Conservation (phyloP, 2,888 invertebrate species). For the Spodoptera picta region DNA sequence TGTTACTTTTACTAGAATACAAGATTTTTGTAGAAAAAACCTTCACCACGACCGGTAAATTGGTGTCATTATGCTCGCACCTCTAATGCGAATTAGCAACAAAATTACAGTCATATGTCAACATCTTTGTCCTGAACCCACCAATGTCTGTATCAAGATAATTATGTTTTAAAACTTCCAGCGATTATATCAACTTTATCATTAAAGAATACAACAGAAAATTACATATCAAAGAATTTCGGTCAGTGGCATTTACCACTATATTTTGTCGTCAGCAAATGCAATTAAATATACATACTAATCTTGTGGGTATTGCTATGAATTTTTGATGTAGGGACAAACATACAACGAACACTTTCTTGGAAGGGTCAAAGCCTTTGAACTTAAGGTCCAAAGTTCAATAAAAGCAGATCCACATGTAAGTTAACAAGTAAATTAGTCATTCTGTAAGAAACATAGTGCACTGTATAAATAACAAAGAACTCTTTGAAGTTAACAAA, state of each 20-base stretch:
- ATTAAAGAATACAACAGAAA: neutral
- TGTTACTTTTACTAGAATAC: no score
- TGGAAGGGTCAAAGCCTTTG: constrained; percentile 6
- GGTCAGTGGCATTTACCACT: constrained; percentile 23
- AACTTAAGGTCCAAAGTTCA: constrained; percentile 14
- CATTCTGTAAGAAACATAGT: neutral
- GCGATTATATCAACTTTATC: constrained; percentile 1
- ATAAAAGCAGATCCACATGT: neutral
- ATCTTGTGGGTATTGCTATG: constrained; percentile 27
- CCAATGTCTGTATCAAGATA: constrained; percentile 4
- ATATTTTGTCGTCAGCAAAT: constrained; percentile 36
- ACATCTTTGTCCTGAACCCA: constrained; percentile 48
- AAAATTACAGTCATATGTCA: constrained; percentile 21
- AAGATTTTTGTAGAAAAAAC: no score
- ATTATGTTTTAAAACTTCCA: no score
- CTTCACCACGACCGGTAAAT: no score
- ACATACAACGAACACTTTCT: constrained; percentile 8
- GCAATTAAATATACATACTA: constrained; percentile 11
- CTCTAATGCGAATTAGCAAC: no score
- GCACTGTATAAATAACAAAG: neutral
- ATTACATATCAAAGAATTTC: constrained; percentile 10
- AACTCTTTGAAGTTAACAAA: neutral
- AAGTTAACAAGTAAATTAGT: neutral
- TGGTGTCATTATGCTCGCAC: no score
- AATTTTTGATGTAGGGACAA: constrained; percentile 45